These are phyloP conservation scores for Scomber scombrus DNA, from an alignment of 2,113 vertebrate genomes.

Conservation along the genomic window DNA sequence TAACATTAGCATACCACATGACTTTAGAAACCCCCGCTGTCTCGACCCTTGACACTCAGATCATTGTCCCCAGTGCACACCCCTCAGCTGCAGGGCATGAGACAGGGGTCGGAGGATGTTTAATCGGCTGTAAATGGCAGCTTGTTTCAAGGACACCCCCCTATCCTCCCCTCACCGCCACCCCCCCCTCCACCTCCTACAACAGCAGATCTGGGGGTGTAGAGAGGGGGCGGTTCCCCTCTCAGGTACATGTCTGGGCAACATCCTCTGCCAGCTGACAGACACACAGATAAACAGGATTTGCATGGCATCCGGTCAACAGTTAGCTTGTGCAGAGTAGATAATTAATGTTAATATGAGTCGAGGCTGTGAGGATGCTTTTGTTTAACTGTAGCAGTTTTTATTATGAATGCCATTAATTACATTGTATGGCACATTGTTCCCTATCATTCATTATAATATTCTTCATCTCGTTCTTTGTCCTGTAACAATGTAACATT, in stretches of 20 bases:
- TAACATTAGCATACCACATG: slow-evolving; percentile 68
- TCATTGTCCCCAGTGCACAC: slow-evolving; percentile 48
- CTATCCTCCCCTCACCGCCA: neutral
- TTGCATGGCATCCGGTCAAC: slow-evolving; percentile 9
- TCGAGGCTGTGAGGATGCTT: neutral
- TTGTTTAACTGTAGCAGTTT: neutral
- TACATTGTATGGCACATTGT: neutral
- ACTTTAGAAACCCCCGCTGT: slow-evolving; percentile 37
- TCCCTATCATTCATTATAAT: too few relatives aligned
- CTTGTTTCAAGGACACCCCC: slow-evolving; percentile 3
- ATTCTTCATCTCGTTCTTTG: too few relatives aligned
- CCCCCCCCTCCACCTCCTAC: neutral
- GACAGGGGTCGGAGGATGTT: slow-evolving; percentile 50
- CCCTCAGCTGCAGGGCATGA: slow-evolving; percentile 54
- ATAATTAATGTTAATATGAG: slow-evolving; percentile 27
- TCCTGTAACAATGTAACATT: too few relatives aligned
- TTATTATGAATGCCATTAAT: neutral
- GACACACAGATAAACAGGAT: slow-evolving; percentile 5
- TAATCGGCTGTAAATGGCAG: slow-evolving; percentile 59
- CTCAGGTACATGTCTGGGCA: slow-evolving; percentile 74
- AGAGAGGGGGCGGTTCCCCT: neutral
- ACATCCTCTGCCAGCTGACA: slow-evolving; percentile 42
- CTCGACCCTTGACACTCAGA: slow-evolving; percentile 49
- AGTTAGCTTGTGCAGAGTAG: neutral
- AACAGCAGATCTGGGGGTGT: slow-evolving; percentile 34